A percentile compares a stretch with the other conserved stretches of the same genome.
These are phyloP conservation scores for Sphaeridia pumilis DNA, from an alignment of 2,888 invertebrate genomes.

Conservation along the genomic window DNA sequence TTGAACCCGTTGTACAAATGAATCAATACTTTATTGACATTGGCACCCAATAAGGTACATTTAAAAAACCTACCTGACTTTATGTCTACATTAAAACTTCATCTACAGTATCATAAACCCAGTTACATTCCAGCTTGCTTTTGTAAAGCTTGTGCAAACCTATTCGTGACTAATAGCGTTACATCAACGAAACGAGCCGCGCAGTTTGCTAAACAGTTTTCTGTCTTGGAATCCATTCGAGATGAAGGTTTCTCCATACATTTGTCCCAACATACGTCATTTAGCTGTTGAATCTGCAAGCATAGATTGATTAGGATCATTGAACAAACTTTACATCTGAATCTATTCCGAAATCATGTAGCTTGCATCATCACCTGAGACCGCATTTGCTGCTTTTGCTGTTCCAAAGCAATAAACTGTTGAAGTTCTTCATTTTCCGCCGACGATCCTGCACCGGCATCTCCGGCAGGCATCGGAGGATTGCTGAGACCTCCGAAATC, in stretches of 20 bases:
- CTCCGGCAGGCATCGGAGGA: neutral
- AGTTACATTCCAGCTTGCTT: conserved; percentile 47
- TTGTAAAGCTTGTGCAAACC: conserved; percentile 76
- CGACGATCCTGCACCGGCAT: too few species aligned
- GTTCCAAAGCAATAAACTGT: conserved; percentile 14
- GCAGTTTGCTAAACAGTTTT: conserved; percentile 82
- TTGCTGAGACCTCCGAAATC: neutral
- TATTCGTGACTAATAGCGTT: conserved; percentile 70
- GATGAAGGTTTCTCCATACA: conserved; percentile 81
- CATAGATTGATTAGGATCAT: neutral
- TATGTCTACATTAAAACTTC: too few species aligned
- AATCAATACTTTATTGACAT: too few species aligned
- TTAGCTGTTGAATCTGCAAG: conserved; percentile 74
- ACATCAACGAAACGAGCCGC: conserved; percentile 91
- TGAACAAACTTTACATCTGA: neutral
- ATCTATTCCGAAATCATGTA: neutral
- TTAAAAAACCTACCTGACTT: too few species aligned
- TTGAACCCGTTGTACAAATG: too few species aligned
- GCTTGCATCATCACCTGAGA: conserved; percentile 4
- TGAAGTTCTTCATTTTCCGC: conserved; percentile 9
- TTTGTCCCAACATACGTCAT: conserved; percentile 92
- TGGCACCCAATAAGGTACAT: too few species aligned
- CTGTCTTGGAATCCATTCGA: conserved; percentile 76
- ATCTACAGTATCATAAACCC: too few species aligned
- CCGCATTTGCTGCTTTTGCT: conserved; percentile 13